Evolutionary conservation across 2,888 invertebrate species (phyloP), one percentile per base, ranked within the genome.

Genomic region (Pristionchus mayeri): DNA sequence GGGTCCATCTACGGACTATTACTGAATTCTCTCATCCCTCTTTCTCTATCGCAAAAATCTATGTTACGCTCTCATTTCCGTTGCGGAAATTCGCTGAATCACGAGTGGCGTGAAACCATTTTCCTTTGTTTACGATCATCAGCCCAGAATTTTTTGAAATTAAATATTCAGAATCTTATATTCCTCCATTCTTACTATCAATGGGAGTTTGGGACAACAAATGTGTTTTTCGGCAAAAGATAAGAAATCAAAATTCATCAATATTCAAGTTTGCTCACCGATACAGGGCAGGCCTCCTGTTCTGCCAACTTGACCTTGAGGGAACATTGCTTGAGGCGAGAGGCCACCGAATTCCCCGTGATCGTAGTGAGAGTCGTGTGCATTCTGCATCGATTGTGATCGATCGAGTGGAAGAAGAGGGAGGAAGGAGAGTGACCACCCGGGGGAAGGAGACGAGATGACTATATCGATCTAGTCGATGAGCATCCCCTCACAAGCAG

Each of bases 251-350:
- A n/a, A n/a, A n/a, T n/a, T n/a, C n/a, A n/a, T 9, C 13, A 44
- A 44, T 44, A 44, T 9, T 44, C 44, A 44, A 44, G n/a, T 21
- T 30, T 21, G 9, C 71, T 71, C 16, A 71, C 71, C 71, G 71
- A 40, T 21, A 71, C n/a, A 11, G 40, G 37, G 3, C 4, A 7
- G 2, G 67, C 67, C 18, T 71, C 44, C 40, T 71, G n/a, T n/a
- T n/a, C 63, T 18, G 67, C 48, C 7, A 34, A 27, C 37, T 48
- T 60, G 3, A 34, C 44, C 82, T 67, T 82, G 67, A 81, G 63
- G 0, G 81, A 81, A 30, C 34, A 48, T 27, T 82, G 48, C 34
- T 82, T 60, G 30, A 82, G 82, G 21, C 82, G 60, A 44, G 44
- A 50, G 48, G 82, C 82, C 21, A 82, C 82, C 4, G 82, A 27